These are phyloP conservation scores for Polymixis flavicincta DNA, from an alignment of 2,888 invertebrate species.

Conservation along the genomic window DNA sequence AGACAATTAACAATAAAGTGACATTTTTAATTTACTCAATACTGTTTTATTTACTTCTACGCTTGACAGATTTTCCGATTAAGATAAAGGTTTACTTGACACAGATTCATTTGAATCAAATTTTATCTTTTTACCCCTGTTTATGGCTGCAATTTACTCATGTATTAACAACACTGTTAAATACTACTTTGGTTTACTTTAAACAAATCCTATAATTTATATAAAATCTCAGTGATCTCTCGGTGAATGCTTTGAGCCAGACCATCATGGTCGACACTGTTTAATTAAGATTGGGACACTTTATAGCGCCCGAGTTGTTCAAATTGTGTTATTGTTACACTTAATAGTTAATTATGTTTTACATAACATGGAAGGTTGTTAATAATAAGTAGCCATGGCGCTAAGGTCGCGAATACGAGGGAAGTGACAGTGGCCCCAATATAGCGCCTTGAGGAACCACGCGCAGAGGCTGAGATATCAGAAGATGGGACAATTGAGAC, in stretches of 20 bases:
- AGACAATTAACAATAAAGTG: conserved; percentile 44
- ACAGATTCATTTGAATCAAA: conserved; percentile 40
- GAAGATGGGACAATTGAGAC: neutral
- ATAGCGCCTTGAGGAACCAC: conserved; percentile 34
- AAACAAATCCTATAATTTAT: neutral
- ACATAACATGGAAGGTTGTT: conserved; percentile 31
- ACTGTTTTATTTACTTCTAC: conserved; percentile 43
- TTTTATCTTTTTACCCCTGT: conserved; percentile 11
- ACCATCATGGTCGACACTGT: conserved; percentile 41
- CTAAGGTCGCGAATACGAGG: conserved; percentile 29
- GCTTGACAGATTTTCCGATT: neutral
- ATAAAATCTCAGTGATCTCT: conserved; percentile 1
- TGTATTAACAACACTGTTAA: neutral
- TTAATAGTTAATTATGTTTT: conserved; percentile 50
- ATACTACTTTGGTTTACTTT: neutral
- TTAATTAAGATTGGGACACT: conserved; percentile 48
- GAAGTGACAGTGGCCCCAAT: conserved; percentile 38
- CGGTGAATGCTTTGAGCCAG: conserved; percentile 20
- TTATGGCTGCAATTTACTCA: conserved; percentile 8
- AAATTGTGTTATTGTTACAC: conserved; percentile 43
- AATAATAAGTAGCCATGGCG: conserved; percentile 25
- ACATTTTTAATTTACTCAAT: conserved; percentile 14
- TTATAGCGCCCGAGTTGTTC: conserved; percentile 3
- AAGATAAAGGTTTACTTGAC: conserved; percentile 36
- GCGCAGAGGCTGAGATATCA: neutral